Base-by-base conservation (phyloP, 1,140 invertebrate genomes). In the Aphelenchoides fujianensis region DNA sequence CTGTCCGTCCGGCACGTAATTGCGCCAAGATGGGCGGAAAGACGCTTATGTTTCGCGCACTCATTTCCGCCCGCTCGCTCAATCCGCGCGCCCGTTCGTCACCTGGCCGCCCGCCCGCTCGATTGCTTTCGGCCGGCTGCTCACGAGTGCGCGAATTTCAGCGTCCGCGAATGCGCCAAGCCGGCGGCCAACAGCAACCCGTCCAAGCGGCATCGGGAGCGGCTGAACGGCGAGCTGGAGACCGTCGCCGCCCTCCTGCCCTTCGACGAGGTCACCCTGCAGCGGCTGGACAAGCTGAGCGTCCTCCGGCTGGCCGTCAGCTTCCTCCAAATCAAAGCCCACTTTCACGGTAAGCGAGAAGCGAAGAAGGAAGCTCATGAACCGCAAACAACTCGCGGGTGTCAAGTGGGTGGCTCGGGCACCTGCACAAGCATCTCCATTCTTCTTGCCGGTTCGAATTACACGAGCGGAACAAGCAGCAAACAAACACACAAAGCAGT, bases 241-340 rank as follows among this genome's bases (percentile, higher is more conserved):
- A 95, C 93, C 41, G 87, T 99, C 77, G 96, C 96, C n/a, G 94
- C 91, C 70, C 88, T 98, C 57, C 88, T 99, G 80, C 96, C 96
- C 73, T 98, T 96, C 88, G 95, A 98, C 86, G 93, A 96, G 86
- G 95, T 94, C 85, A 95, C 98, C 83, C 90, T 98, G 59, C 94
- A 92, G 84, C 97, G 98, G 88, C 88, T 99, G 81, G 96, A 99
- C 88, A 90, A 97, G 81, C 90, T 99, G 28, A 96, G 94, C 82
- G 97, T 99, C 78, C 89, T 99, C 68, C 89, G 96, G 81, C 90
- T 98, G 67, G 95, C 94, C 63, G 96, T 98, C 86, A 95, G 93
- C 87, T 98, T 97, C 86, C 90, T 98, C 74, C 89, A 95, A 74
- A 98, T 95, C 79, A 98, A 98, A 88, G 95, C 93, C 86, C 97